Percentiles rank a stretch among this genome's conserved stretches.
Conservation (phyloP, 2,797 vertebrate genomes). For the Aphelocoma californica region DNA sequence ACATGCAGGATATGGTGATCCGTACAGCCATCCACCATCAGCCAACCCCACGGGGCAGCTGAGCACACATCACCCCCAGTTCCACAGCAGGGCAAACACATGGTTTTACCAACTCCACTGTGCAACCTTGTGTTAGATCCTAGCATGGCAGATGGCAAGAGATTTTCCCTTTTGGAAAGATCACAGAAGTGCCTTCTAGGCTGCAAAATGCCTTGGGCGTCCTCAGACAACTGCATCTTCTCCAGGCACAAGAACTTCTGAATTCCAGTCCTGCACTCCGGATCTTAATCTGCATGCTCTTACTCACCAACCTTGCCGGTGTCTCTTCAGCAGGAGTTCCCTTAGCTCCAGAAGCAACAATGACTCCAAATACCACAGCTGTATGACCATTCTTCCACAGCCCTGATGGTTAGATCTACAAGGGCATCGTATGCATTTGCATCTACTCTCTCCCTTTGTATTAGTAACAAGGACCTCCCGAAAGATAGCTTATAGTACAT, state of each 20-base stretch:
- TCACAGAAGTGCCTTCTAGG: constrained; percentile 35
- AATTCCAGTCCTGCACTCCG: not conserved
- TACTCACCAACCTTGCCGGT: constrained; percentile 42
- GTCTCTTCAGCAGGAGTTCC: constrained; percentile 52
- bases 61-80: not conserved
- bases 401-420: not conserved
- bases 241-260: not conserved
- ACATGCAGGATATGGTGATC: not conserved
- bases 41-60: not conserved
- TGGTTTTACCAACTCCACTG: not conserved
- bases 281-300: not conserved
- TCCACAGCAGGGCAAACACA: not conserved
- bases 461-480: constrained; percentile 10
- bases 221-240: constrained; percentile 11
- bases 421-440: not conserved
- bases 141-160: constrained; percentile 34
- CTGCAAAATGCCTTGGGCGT: constrained; percentile 29
- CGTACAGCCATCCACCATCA: not conserved
- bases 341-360: not conserved
- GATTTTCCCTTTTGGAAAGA: constrained; percentile 44
- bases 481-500: not conserved
- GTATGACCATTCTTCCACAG: not conserved
- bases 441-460: constrained; percentile 2
- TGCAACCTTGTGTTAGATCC: not conserved
- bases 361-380: not conserved